Evolutionary conservation across 1,140 invertebrate species (phyloP).

Genomic region (Idris sp.): DNA sequence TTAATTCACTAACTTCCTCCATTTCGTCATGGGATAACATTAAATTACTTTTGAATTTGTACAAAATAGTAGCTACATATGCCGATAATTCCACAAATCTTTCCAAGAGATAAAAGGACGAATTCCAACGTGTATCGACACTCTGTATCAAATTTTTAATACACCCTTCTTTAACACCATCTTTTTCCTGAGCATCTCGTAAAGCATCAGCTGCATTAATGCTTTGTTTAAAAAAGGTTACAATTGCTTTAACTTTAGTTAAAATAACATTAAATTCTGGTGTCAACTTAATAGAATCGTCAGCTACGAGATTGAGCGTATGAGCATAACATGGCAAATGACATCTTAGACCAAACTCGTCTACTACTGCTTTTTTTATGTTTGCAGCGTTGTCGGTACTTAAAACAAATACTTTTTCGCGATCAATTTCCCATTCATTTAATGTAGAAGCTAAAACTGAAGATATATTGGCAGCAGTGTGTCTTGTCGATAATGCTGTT

Average conservation of each 20-base stretch:
- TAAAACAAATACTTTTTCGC: conserved; percentile 67
- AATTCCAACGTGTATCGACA: conserved; percentile 15
- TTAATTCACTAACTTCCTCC: conserved; percentile 1
- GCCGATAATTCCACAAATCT: conserved; percentile 32
- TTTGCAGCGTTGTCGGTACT: conserved; percentile 67
- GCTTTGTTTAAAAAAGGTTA: conserved; percentile 33
- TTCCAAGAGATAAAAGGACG: conserved; percentile 33
- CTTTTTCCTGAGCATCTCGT: conserved; percentile 5
- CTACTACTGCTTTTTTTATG: conserved; percentile 53
- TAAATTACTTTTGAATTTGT: not conserved
- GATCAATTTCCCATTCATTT: too few species aligned
- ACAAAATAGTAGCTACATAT: conserved; percentile 14
- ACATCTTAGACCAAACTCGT: conserved; percentile 25
- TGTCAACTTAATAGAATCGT: conserved; percentile 11
- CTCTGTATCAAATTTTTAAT: conserved; percentile 13
- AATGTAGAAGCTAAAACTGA: too few species aligned
- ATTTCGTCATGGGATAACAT: conserved; percentile 18
- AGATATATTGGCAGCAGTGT: too few species aligned
- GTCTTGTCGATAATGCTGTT: too few species aligned
- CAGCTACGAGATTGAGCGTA: conserved; percentile 62
- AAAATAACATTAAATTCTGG: not conserved
- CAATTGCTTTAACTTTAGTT: conserved; percentile 14
- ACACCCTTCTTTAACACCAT: conserved; percentile 3
- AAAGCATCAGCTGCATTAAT: conserved; percentile 21
- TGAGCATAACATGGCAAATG: conserved; percentile 69